Evolutionary conservation across 2,113 vertebrate species (phyloP), one percentile per base, ranked within the genome.

Genomic region (Amia ocellicauda): DNA sequence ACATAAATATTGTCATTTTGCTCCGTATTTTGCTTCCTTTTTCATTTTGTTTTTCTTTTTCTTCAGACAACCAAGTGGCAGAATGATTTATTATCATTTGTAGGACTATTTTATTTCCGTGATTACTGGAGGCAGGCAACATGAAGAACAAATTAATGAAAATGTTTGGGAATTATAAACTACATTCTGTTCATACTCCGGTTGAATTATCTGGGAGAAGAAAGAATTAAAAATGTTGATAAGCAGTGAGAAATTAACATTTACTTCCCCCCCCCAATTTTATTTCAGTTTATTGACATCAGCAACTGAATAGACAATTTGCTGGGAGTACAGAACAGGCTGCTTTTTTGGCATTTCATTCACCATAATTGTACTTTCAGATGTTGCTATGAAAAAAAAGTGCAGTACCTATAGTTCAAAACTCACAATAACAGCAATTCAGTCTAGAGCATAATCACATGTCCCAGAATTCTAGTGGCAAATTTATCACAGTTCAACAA

Each of bases 121-220:
- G 69, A 77, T 70, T 70, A 75, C 76, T 70, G 55, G 55, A 64
- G 64, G 58, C 66, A 47, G 68, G 69, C 66, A 71, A 77, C 69
- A 75, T 60, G 68, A 74, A 65, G 57, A 71, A 58, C 71, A 76
- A 69, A 79, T 75, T 73, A 73, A 79, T 74, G 72, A 67, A 74
- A 74, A 73, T 62, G 62, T 67, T 57, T n/a, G 59, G 49, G 64
- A 78, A 77, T 77, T 72, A 77, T 74, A 76, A 78, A 78, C 42
- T 73, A 58, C 49, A 53, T 64, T 71, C 68, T 49, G 29, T 67
- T 67, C 52, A n/a, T 20, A 50, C 64, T 29, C 63, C 14, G 47
- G n/a, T 29, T 74, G 52, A 78, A 75, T 71, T 69, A 74, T 65
- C 63, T 64, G 27, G 13, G 43, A 52, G 51, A 58, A 13, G 28